phyloP scores from a whole-genome alignment of 2,113 vertebrate species.

The Oncorhynchus gorbuscha region DNA sequence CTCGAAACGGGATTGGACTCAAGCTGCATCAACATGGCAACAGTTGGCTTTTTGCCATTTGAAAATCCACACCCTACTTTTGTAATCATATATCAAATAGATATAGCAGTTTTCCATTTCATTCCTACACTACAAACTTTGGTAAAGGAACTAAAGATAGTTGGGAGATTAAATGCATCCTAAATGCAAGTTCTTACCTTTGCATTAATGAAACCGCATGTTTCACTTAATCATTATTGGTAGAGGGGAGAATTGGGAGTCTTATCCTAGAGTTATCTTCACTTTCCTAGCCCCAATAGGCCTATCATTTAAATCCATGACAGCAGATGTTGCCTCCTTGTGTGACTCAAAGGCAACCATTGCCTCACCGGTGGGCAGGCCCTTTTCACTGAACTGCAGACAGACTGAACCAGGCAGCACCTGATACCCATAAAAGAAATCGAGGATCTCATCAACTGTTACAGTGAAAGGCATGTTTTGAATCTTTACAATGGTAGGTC shows the following conservation, averaged over 20 bases:
- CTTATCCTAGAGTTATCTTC: conserved; percentile 91
- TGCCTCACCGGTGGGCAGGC: conserved; percentile 95
- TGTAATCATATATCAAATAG: conserved; percentile 21
- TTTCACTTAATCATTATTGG: neutral
- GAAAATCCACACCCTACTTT: conserved; percentile 21
- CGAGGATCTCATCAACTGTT: conserved; percentile 95
- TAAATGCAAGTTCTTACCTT: conserved; percentile 7
- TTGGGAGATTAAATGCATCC: conserved; percentile 12
- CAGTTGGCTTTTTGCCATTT: neutral
- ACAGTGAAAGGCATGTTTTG: conserved; percentile 99
- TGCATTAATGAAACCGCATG: conserved; percentile 6
- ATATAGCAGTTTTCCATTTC: conserved; percentile 5
- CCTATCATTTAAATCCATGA: conserved; percentile 96
- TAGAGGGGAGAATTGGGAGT: neutral
- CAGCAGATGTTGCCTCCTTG: conserved; percentile 93
- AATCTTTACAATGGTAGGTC: conserved; percentile 93
- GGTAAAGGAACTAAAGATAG: conserved; percentile 15
- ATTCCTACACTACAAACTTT: conserved; percentile 25
- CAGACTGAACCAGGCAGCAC: conserved; percentile 95
- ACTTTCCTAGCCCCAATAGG: conserved; percentile 98
- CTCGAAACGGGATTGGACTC: conserved; percentile 38
- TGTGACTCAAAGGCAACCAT: conserved; percentile 98
- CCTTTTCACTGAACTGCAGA: conserved; percentile 96
- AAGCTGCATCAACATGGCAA: conserved; percentile 32
- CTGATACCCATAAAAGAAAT: conserved; percentile 99